Evolutionary conservation across 2,797 vertebrate species (phyloP), one percentile per base, ranked within the genome.

Genomic region (Myioborus miniatus): DNA sequence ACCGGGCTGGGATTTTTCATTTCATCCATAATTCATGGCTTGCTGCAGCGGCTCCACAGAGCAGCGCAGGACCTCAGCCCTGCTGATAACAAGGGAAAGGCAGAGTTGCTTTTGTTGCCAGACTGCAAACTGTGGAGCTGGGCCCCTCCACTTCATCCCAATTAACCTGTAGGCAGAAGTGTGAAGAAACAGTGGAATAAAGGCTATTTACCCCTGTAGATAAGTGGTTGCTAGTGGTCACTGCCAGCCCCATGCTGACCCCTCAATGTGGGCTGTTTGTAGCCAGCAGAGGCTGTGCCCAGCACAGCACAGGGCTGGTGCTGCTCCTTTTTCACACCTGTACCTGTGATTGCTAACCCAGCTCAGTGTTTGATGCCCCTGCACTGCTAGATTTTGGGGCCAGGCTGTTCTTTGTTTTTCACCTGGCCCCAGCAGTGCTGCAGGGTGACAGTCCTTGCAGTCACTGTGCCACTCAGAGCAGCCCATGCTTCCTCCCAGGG

Each of bases 21-120:
- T 88, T 63, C 89, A 96, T 97, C 85, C 95, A 97, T 97, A 94
- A 96, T 97, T 97, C 95, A 96, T 94, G 60, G 34, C 41, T 81
- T 70, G 87, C 94, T 81, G 94, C 94, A 94, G 94, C 1, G 11
- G n/a, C 80, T 89, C 82, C 64, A 43, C 16, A 0, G 90, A 76
- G 91, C 94, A 43, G 79, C 15, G 3, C 79, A 68, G 94, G 93
- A 88, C 91, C 89, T 77, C 84, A 9, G 79, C 55, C 44, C 26
- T 1, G 7, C 67, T 30, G 32, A 13, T 13, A 80, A 34, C 34
- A 23, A 72, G 58, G 68, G 5, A 52, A 59, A 83, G 67, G 37
- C 56, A 58, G 69, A 58, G 70, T 4, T 18, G 82, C 41, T 85
- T 85, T 68, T 30, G 7, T 32, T 6, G 2, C 59, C 79, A 60